Conservation (phyloP, 2,888 invertebrate genomes). For the Prosopocoilus inquinatus region DNA sequence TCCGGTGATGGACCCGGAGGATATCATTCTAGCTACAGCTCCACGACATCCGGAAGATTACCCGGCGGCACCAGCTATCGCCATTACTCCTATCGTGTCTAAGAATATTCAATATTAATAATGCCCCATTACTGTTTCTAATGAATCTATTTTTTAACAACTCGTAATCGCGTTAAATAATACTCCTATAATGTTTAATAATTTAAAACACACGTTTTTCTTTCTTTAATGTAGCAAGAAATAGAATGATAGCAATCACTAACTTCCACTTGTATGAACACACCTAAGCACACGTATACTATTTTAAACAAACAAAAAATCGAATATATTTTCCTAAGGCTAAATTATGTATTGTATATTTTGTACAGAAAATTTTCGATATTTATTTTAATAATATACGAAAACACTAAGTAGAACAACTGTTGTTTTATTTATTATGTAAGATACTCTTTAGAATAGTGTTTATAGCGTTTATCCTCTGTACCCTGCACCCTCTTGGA, state of each 20-base stretch:
- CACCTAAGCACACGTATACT: background rate
- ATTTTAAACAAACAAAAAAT: background rate
- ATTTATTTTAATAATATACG: constrained; percentile 20
- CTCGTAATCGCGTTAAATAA: too few species aligned
- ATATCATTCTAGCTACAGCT: constrained; percentile 75
- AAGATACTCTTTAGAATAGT: background rate
- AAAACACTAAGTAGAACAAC: constrained; percentile 2
- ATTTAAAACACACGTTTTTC: too few species aligned
- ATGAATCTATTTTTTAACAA: too few species aligned
- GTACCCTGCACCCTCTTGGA: background rate
- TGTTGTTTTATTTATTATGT: constrained; percentile 17
- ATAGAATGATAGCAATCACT: too few species aligned
- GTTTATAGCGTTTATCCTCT: constrained; percentile 1
- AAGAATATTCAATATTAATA: constrained; percentile 42
- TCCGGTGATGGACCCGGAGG: constrained; percentile 74
- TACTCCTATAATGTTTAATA: too few species aligned
- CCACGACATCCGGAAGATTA: constrained; percentile 73
- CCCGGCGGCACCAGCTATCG: constrained; percentile 82
- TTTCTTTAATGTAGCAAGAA: too few species aligned
- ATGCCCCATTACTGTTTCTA: too few species aligned
- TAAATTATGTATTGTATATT: constrained; percentile 15
- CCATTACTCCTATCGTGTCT: constrained; percentile 85
- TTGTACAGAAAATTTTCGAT: constrained; percentile 14
- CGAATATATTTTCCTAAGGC: background rate
- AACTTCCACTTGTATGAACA: too few species aligned